These are phyloP conservation scores for Lagopus muta DNA, from an alignment of 2,113 vertebrate species.

Conservation along the genomic window DNA sequence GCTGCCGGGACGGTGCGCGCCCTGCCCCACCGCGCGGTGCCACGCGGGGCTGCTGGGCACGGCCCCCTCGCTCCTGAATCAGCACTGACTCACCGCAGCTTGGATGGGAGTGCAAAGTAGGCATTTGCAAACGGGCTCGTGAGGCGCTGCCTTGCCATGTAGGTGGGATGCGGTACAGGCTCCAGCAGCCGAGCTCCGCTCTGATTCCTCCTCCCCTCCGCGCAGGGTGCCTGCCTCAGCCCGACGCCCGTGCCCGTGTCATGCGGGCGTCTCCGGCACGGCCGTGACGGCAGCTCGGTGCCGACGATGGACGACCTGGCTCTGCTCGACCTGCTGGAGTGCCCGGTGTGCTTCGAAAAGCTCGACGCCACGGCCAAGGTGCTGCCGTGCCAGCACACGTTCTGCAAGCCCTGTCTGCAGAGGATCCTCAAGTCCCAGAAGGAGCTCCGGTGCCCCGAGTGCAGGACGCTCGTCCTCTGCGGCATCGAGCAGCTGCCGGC, in stretches of 20 bases:
- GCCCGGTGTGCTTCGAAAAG: slow-evolving; percentile 89
- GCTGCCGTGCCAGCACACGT: slow-evolving; percentile 96
- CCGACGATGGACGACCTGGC: slow-evolving; percentile 86
- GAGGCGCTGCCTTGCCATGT: slow-evolving; percentile 69
- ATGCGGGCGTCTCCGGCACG: not conserved
- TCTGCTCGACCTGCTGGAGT: slow-evolving; percentile 87
- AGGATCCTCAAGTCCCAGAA: slow-evolving; percentile 82
- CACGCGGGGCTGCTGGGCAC: not conserved
- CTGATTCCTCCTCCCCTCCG: slow-evolving; percentile 35
- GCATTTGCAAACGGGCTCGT: slow-evolving; percentile 64
- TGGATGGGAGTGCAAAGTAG: slow-evolving; percentile 40
- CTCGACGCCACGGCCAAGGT: slow-evolving; percentile 90
- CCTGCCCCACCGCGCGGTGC: not conserved
- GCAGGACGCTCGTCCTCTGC: slow-evolving; percentile 81
- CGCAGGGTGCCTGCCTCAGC: slow-evolving; percentile 29
- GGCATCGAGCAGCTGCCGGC: slow-evolving; percentile 88
- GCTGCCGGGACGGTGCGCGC: not conserved
- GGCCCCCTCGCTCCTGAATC: slow-evolving; percentile 68
- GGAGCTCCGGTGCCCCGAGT: slow-evolving; percentile 90
- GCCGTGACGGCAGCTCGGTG: not conserved
- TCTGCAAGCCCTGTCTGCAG: slow-evolving; percentile 91
- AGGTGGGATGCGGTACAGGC: slow-evolving; percentile 68
- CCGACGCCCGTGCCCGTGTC: not conserved
- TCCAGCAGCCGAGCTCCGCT: slow-evolving; percentile 44
- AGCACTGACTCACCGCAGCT: slow-evolving; percentile 71